Base-by-base conservation (phyloP, 2,797 vertebrate species). In the Gobionotothen gibberifrons region DNA sequence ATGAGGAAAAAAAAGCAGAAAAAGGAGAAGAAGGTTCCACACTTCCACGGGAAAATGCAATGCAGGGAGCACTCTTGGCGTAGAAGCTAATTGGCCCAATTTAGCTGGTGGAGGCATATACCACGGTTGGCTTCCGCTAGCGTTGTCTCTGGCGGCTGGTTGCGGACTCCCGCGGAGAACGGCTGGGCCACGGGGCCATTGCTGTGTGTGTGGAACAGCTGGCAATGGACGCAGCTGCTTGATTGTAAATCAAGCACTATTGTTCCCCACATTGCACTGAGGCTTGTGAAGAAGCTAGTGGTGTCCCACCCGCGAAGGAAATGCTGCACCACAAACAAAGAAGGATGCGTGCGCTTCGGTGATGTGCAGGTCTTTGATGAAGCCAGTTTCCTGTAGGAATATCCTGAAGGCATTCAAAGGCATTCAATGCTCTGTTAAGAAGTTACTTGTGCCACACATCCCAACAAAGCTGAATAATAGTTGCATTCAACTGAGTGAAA, bases 221-320 rank as follows among this genome's bases (percentile, higher is more conserved):
- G 92, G 93, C 90, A 87, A 84, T 84, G 90, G 92, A 85, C 90
- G 86, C 94, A 94, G 93, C 93, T 95, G 93, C 87, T 69, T 86
- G 88, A 93, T 94, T 94, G 91, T 93, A 87, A 94, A 94, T 94
- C 91, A 94, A 87, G 87, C 81, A 69, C 78, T 60, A 90, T 92
- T 93, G 91, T 94, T 78, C 42, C 78, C 61, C 11, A 29, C 73
- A 68, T 79, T 81, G 74, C 58, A 46, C 54, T 48, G 74, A 54
- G 69, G 72, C 76, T 82, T 67, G 62, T 83, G 79, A 39, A 42
- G 72, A 74, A 75, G 83, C 77, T 69, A 65, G 82, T 64, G 82
- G 67, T 64, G 55, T 82, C 80, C 84, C 87, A 66, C 81, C 64
- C 82, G 71, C 85, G 51, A 78, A 87, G 83, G 83, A 87, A 88